A percentile compares a stretch with the other conserved stretches of the same genome.
Evolutionary conservation across 2,797 vertebrate species (phyloP).

Genomic region (Lemur catta): DNA sequence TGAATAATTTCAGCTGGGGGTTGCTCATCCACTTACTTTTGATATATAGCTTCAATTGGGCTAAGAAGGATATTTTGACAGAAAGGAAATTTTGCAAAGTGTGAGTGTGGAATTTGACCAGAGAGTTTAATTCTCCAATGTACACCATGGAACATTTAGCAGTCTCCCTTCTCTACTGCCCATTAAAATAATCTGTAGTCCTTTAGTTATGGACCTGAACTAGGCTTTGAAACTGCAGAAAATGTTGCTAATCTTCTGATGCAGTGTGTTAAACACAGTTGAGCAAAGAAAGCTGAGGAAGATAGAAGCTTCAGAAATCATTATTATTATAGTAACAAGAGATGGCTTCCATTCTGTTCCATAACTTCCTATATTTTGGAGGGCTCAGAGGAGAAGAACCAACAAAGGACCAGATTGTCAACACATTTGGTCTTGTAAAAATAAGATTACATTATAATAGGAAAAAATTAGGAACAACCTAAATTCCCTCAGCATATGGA

Average conservation of each 20-base stretch:
- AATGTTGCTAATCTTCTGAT: conserved; percentile 25
- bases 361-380: conserved; percentile 39
- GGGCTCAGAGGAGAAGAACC: not conserved
- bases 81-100: not conserved
- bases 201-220: not conserved
- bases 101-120: not conserved
- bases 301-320: not conserved
- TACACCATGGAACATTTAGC: not conserved
- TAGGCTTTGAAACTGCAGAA: not conserved
- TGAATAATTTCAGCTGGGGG: not conserved
- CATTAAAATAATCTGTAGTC: conserved; percentile 26
- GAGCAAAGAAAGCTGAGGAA: conserved; percentile 35
- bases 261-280: not conserved
- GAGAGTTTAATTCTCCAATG: not conserved
- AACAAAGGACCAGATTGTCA: conserved; percentile 45
- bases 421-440: conserved; percentile 58
- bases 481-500: not conserved
- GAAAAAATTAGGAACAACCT: not conserved
- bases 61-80: conserved; percentile 13
- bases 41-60: not conserved
- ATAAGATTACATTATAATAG: conserved; percentile 52
- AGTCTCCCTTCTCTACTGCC: not conserved
- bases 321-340: not conserved
- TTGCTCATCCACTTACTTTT: conserved; percentile 21
- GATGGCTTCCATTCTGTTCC: conserved; percentile 36